A percentile compares a stretch with the other conserved stretches of the same genome.
Conservation (phyloP, 2,797 vertebrate species). For the Craterocephalus amniculus region DNA sequence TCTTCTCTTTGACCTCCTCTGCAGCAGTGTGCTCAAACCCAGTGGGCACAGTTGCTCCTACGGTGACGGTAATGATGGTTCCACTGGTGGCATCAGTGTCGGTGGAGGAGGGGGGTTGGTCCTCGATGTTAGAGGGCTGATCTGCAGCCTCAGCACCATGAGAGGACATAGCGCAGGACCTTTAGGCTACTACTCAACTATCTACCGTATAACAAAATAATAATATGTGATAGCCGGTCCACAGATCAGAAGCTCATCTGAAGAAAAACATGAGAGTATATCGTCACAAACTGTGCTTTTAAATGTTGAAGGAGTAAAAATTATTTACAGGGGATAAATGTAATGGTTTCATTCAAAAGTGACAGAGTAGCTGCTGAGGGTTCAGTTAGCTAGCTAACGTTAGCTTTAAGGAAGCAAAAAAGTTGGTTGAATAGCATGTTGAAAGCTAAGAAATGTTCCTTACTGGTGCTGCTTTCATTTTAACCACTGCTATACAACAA, state of each 20-base stretch:
- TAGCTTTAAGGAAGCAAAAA: constrained; percentile 55
- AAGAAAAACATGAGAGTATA: background rate
- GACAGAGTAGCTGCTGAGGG: background rate
- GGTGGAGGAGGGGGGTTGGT: constrained; percentile 1
- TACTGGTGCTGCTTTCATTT: background rate
- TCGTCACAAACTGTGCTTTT: background rate
- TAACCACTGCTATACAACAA: background rate
- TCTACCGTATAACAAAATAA: background rate
- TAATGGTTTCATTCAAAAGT: background rate
- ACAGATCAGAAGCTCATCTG: constrained; percentile 20
- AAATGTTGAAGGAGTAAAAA: too few species aligned
- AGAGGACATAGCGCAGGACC: constrained; percentile 59
- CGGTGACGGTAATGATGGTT: constrained; percentile 74
- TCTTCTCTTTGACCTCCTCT: constrained; percentile 93
- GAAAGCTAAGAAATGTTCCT: background rate
- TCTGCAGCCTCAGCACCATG: constrained; percentile 37
- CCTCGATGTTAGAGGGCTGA: background rate
- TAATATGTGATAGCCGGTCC: background rate
- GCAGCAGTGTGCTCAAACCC: constrained; percentile 94
- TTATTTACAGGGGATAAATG: background rate
- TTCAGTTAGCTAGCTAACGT: constrained; percentile 50
- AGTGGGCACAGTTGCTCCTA: constrained; percentile 96
- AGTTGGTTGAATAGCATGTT: constrained; percentile 25
- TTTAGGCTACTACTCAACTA: background rate
- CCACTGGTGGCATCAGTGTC: constrained; percentile 34